Evolutionary conservation across 2,113 vertebrate species (phyloP), one percentile per base, ranked within the genome.

Genomic region (Ammodytes dubius): DNA sequence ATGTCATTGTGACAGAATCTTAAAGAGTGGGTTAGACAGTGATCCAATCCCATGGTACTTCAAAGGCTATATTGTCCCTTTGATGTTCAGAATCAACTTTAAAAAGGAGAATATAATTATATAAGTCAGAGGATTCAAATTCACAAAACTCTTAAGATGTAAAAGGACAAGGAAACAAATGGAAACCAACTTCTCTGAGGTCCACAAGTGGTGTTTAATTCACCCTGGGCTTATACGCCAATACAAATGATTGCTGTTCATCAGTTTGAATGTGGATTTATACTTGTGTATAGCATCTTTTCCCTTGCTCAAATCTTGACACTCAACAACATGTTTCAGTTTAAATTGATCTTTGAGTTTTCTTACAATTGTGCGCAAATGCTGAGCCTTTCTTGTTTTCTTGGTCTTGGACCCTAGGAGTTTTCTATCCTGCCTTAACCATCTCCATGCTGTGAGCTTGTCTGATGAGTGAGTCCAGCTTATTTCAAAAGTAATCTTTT

Each of bases 1-100:
- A 93, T 93, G 92, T 94, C 89, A 93, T 93, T 93, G 93, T 91
- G 90, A 90, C 92, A 92, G 91, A 91, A 89, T 93, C 92, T 93
- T 91, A 88, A 91, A 93, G 91, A 91, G 91, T 83, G 92, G 90
- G 88, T 91, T 90, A 92, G 92, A 94, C 92, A 91, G 82, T 93
- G 91, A 94, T 95, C 92, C 92, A 92, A 93, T 95, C 92, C 92
- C 94, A 93, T 91, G 93, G 71, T 91, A 94, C 95, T 95, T 95
- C 95, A 95, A 95, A 95, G 93, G 71, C 71, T 89, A 87, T 90
- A 92, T 94, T 93, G 92, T 92, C 91, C 87, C 93, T 95, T 95
- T 95, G 95, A 95, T 94, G 95, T 94, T 86, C 81, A 77, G 90
- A 93, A 94, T 93, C 91, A 94, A 95, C 92, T 94, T 94, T 92